Evolutionary conservation across 2,797 vertebrate species (phyloP), one percentile per base, ranked within the genome.

Genomic region (Austrolebias charrua): DNA sequence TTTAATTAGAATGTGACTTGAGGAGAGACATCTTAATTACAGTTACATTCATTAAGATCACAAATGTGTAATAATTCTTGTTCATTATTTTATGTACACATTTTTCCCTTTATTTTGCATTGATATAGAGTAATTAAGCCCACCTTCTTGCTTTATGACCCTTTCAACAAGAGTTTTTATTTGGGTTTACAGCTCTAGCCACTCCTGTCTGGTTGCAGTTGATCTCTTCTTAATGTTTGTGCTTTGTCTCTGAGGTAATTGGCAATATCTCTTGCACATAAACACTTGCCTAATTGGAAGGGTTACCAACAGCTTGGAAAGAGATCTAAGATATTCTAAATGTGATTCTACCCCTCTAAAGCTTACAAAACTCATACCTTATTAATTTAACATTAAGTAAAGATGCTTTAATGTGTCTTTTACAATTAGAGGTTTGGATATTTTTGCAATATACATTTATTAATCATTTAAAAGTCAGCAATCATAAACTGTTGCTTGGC

Each of bases 171-270:
- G 53, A 58, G 73, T 50, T 82, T 84, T 81, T 83, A 71, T 77
- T 82, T 77, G 54, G 62, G 66, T 62, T 79, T 45, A 58, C 35
- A 66, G 67, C 66, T 63, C 55, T 63, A 83, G 76, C 81, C 80
- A 38, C 60, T 57, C 60, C 59, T 73, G 73, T 78, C 76, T 83
- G 69, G 71, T 52, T 58, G 53, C 64, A 74, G 63, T 80, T 65
- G 40, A 83, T 83, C 68, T 76, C 59, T 73, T 45, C 66, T 80
- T 85, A 84, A 84, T 88, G 79, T 69, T 72, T 83, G 61, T 71
- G 71, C 80, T 86, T 85, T 85, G 82, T 84, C 78, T 78, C 65
- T 59, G 63, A 52, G 64, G 68, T 89, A 88, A 86, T 86, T 87
- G 81, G 71, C 78, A 73, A 80, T 69, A 84, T 71, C 71, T 76